Evolutionary conservation across 1,140 invertebrate species (phyloP).

Genomic region (Drosophila serrata): DNA sequence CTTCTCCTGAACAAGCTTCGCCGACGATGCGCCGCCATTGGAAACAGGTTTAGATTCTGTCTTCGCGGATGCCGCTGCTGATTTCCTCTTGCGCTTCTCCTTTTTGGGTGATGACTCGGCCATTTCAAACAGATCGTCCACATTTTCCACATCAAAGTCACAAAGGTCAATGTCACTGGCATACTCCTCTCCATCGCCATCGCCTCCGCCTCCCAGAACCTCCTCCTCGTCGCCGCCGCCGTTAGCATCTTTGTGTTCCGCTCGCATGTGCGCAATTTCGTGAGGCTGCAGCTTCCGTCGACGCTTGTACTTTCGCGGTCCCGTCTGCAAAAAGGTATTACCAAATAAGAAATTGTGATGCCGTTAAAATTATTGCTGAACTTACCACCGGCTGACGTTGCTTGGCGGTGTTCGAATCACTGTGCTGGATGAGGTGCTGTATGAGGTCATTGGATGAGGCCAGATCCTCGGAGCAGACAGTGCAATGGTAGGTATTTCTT

Average conservation of each 20-base stretch:
- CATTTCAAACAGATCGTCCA: constrained; percentile 85
- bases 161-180: constrained; percentile 78
- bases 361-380: background rate
- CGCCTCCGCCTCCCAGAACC: constrained; percentile 44
- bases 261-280: constrained; percentile 86
- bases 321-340: constrained; percentile 85
- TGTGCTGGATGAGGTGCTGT: constrained; percentile 92
- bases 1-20: constrained; percentile 39
- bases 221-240: constrained; percentile 44
- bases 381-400: constrained; percentile 90
- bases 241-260: constrained; percentile 56
- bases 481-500: constrained; percentile 88
- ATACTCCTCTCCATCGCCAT: constrained; percentile 56
- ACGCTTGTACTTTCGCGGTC: constrained; percentile 92
- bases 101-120: constrained; percentile 75
- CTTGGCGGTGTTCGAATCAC: constrained; percentile 92
- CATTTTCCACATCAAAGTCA: constrained; percentile 77
- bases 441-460: constrained; percentile 90
- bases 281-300: constrained; percentile 90
- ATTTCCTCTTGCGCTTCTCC: constrained; percentile 52
- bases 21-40: constrained; percentile 32
- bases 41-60: constrained; percentile 20
- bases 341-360: background rate
- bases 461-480: constrained; percentile 90
- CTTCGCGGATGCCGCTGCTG: background rate